Conservation (phyloP, 2,888 invertebrate genomes). For the Xylota sylvarum region DNA sequence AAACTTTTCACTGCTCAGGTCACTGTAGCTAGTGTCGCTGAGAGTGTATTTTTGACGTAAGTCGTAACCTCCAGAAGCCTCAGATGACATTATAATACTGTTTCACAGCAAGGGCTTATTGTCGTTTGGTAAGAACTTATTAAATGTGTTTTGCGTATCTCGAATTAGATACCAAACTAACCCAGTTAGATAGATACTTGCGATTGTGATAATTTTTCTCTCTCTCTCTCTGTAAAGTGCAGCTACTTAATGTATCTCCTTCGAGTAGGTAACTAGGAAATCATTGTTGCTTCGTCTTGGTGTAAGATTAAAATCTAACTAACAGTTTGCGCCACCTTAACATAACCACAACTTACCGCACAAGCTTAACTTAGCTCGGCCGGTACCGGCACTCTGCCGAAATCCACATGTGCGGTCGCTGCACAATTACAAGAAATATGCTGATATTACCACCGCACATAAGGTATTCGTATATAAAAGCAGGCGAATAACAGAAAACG, state of each 20-base stretch:
- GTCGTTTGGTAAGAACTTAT: too few species aligned
- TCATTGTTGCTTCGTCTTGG: constrained; percentile 16
- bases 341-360: constrained; percentile 5
- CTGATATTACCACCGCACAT: constrained; percentile 61
- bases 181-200: too few species aligned
- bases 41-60: too few species aligned
- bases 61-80: too few species aligned
- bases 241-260: neutral
- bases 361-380: constrained; percentile 30
- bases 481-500: constrained; percentile 58
- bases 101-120: too few species aligned
- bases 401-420: constrained; percentile 73
- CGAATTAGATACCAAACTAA: neutral
- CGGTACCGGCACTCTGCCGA: constrained; percentile 49
- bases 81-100: too few species aligned
- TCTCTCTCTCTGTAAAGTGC: neutral
- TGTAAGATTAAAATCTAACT: constrained; percentile 64
- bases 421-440: constrained; percentile 67
- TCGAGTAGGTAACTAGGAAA: constrained; percentile 22
- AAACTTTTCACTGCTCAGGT: too few species aligned
- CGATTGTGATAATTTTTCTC: too few species aligned
- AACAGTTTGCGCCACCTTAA: constrained; percentile 70
- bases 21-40: too few species aligned
- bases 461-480: constrained; percentile 24
- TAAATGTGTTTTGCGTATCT: too few species aligned